phyloP scores from a whole-genome alignment of 1,140 invertebrate genomes.

The Pseudomyrmex pallidus region DNA sequence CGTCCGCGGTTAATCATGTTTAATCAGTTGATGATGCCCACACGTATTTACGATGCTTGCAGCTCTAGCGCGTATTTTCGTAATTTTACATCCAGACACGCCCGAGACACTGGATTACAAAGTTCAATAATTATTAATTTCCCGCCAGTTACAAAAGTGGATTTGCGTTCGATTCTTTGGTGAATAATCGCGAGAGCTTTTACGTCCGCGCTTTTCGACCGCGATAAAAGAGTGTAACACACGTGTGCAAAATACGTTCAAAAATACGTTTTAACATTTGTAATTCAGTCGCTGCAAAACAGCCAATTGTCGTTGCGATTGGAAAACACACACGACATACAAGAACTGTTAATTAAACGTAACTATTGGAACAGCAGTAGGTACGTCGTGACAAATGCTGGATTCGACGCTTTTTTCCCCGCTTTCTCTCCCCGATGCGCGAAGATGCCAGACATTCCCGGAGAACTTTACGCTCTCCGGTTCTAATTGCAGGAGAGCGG shows the following conservation, averaged over 20 bases:
- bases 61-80: neutral
- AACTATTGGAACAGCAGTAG: neutral
- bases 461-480: constrained; percentile 1
- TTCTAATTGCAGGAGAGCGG: constrained; percentile 56
- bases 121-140: constrained; percentile 12
- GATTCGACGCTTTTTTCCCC: constrained; percentile 13
- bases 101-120: neutral
- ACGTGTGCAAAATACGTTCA: too few relatives aligned
- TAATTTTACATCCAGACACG: neutral
- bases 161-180: neutral
- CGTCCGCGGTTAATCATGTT: constrained; percentile 12
- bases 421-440: neutral
- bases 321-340: neutral
- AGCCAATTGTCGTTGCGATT: too few relatives aligned
- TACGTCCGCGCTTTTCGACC: too few relatives aligned
- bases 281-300: too few relatives aligned
- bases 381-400: constrained; percentile 3
- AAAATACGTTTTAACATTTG: too few relatives aligned
- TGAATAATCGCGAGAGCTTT: neutral
- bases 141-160: constrained; percentile 13
- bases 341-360: constrained; percentile 15
- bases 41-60: neutral
- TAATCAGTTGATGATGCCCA: constrained; percentile 46
- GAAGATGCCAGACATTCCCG: constrained; percentile 45
- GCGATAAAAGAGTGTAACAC: too few relatives aligned